Base-by-base conservation (phyloP, 1,140 invertebrate species). In the Temnothorax nylanderi region DNA sequence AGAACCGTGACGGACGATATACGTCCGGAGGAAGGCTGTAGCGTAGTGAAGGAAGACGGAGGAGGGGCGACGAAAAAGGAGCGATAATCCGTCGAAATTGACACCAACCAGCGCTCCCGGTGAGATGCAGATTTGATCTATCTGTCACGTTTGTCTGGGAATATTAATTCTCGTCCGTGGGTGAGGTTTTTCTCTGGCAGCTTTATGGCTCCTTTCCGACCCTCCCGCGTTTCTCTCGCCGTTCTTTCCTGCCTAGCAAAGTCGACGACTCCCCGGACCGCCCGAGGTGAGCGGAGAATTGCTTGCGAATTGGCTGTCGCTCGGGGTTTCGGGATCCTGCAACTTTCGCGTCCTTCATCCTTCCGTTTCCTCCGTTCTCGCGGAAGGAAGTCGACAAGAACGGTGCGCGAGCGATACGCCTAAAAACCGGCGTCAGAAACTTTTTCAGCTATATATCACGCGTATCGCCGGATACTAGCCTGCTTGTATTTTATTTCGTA, bases 61-160 rank as follows among this genome's bases (percentile, higher is more conserved):
- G 41, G 21, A 56, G 21, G 49, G 49, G 26, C 8, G 49, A 56
- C 21, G 85, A 76, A 47, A 81, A 72, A 77, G 89, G 80, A 85
- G 85, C 88, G 80, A 89, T 94, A 94, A 94, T 94, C 93, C 94
- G 92, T 91, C 90, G 93, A 94, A 94, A 94, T 94, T 94, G 94
- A 94, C 94, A 94, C 93, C 90, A 65, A 87, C 64, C 84, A 80
- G 85, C 69, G 90, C 90, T 92, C 91, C 92, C 91, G 93, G 91
- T 92, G 93, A 93, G 90, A 94, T 94, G 93, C 94, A 95, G 93
- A 94, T 94, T 95, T 94, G 93, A 95, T 95, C 92, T 94, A 92
- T 94, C 94, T 94, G 94, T 95, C 94, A 95, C 90, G 92, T 93
- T 94, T 94, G 93, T 94, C 93, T 92, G 91, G 56, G 92, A 94